Percentiles rank a stretch among this genome's conserved stretches.
phyloP scores from a whole-genome alignment of 2,113 vertebrate genomes.

The Aegotheles bennettii region DNA sequence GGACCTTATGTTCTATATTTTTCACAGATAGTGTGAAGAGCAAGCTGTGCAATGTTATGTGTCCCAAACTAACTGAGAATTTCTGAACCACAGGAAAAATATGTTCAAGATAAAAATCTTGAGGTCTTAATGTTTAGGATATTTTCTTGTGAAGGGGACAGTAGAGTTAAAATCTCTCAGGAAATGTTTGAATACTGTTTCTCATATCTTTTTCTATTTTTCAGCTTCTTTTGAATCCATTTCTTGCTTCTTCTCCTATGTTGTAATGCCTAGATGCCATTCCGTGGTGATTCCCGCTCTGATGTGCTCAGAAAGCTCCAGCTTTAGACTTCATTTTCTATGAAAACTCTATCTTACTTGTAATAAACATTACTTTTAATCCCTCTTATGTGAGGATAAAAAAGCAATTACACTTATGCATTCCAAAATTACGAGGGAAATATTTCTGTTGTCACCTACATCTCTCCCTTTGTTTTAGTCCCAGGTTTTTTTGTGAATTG shows the following conservation, averaged over 20 bases:
- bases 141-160: neutral
- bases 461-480: neutral
- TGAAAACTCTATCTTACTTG: neutral
- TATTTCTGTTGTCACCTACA: neutral
- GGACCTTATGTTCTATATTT: neutral
- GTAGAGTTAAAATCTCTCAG: neutral
- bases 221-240: neutral
- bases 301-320: neutral
- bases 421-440: neutral
- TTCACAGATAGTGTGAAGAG: neutral
- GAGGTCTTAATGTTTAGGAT: neutral
- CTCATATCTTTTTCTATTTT: neutral
- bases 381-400: neutral
- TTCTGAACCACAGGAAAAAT: neutral
- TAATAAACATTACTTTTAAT: neutral
- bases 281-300: neutral
- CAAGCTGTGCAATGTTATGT: neutral
- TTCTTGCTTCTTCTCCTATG: neutral
- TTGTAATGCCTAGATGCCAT: neutral
- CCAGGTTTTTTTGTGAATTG: neutral
- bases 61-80: neutral
- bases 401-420: neutral
- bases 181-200: neutral
- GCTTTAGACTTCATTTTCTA: neutral
- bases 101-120: neutral